Conservation (phyloP, 1,140 invertebrate species). For the Zaprionus gabonicus region DNA sequence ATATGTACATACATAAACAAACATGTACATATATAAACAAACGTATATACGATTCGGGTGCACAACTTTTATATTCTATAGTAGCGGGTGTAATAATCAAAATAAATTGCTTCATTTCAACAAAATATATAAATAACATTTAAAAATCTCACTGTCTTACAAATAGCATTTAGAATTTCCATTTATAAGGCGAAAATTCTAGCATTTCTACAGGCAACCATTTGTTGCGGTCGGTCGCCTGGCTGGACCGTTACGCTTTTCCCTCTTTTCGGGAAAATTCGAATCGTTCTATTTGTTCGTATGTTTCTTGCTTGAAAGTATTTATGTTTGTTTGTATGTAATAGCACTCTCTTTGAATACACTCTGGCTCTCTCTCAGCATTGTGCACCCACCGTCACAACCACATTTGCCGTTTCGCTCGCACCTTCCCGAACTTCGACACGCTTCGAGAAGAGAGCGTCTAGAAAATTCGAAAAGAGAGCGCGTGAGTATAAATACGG, state of each 20-base stretch:
- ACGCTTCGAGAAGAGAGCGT: slow-evolving; percentile 46
- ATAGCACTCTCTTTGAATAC: neutral
- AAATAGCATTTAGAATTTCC: too few relatives aligned
- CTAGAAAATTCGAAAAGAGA: slow-evolving; percentile 61
- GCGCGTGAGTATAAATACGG: slow-evolving; percentile 66
- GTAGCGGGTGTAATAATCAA: too few relatives aligned
- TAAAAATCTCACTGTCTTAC: too few relatives aligned
- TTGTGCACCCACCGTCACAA: neutral
- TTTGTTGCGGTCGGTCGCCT: neutral
- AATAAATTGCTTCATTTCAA: too few relatives aligned
- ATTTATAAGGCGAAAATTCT: slow-evolving; percentile 16
- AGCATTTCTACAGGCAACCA: neutral
- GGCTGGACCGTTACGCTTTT: neutral
- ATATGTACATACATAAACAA: too few relatives aligned
- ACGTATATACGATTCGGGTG: too few relatives aligned
- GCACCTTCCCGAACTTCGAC: slow-evolving; percentile 15
- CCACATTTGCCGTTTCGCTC: slow-evolving; percentile 4
- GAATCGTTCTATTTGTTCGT: neutral
- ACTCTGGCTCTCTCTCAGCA: neutral
- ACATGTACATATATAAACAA: too few relatives aligned
- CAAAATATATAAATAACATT: too few relatives aligned
- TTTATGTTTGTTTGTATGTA: too few relatives aligned
- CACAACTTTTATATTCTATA: too few relatives aligned
- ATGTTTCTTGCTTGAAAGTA: neutral
- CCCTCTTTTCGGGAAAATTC: slow-evolving; percentile 18